Evolutionary conservation across 2,888 invertebrate genomes (phyloP), one percentile per base, ranked within the genome.

Genomic region (Tryphoninae sp.): DNA sequence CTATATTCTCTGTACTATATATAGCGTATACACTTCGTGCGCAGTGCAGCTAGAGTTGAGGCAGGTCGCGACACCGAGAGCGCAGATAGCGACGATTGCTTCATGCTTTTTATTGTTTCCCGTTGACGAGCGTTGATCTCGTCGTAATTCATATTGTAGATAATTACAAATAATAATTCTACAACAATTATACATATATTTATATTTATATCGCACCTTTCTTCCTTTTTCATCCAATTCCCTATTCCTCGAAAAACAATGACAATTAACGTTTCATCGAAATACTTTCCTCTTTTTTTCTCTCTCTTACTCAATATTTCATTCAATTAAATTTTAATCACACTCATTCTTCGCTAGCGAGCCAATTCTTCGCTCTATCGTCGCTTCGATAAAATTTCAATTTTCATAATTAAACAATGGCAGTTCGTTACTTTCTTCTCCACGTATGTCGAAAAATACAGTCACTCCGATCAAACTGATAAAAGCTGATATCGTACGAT

Each of bases 41-140:
- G 42, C 13, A 33, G 33, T 73, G 73, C 73, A 64, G 26, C n/a
- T 9, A 71, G 33, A 33, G 77, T 76, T 77, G 77, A 77, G 80
- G 80, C 72, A 81, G 80, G 80, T 81, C 80, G 68, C 45, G 76
- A 77, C 71, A 77, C 67, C 67, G 76, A 42, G 61, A 68, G 9
- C 61, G 62, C 40, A 61, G 68, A 77, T 55, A 51, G 11, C 22
- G 19, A 59, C 71, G 64, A 33, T 55, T 26, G 23, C 33, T 45
- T 22, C 58, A 2, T 16, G 23, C n/a, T 61, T 40, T 45, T 59
- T 40, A 11, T 59, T 45, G 13, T 40, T 65, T 49, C 58, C 64
- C 45, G 45, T 9, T 13, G 45, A 45, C 45, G 45, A 45, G 33
- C 33, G 33, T 45, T 45, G 3, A 49, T 59, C 22, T 13, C 2